phyloP scores from a whole-genome alignment of 2,113 vertebrate species.

The Melierax canorus region DNA sequence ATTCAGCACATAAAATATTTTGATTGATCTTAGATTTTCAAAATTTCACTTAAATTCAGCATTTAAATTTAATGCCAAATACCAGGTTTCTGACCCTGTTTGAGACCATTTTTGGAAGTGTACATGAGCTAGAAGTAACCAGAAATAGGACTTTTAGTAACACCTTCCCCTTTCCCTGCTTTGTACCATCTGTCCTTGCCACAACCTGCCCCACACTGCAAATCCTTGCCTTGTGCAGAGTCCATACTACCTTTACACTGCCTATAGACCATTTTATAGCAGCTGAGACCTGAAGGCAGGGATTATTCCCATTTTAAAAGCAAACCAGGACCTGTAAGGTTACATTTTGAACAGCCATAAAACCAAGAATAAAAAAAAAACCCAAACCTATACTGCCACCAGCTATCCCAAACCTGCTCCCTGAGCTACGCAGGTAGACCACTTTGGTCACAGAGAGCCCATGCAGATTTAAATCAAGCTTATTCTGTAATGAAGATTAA shows the following conservation, averaged over 20 bases:
- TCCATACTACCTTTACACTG: neutral
- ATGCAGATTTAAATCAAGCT: neutral
- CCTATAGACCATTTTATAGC: neutral
- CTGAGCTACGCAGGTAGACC: fast-evolving
- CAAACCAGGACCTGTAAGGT: neutral
- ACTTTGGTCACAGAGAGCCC: neutral
- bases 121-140: fast-evolving
- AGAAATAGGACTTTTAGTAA: neutral
- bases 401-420: neutral
- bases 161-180: neutral
- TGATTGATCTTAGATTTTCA: neutral
- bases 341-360: neutral
- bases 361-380: neutral
- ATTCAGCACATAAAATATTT: neutral
- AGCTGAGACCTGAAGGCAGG: neutral
- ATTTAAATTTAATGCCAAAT: neutral
- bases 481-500: conserved; percentile 3
- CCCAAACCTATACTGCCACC: fast-evolving
- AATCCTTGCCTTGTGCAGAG: neutral
- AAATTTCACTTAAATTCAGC: neutral
- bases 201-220: fast-evolving
- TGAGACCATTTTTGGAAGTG: neutral
- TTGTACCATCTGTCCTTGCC: neutral
- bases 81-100: neutral
- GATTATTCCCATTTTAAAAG: neutral